Conservation (phyloP, 2,797 vertebrate species). For the Malacoraja senta region DNA sequence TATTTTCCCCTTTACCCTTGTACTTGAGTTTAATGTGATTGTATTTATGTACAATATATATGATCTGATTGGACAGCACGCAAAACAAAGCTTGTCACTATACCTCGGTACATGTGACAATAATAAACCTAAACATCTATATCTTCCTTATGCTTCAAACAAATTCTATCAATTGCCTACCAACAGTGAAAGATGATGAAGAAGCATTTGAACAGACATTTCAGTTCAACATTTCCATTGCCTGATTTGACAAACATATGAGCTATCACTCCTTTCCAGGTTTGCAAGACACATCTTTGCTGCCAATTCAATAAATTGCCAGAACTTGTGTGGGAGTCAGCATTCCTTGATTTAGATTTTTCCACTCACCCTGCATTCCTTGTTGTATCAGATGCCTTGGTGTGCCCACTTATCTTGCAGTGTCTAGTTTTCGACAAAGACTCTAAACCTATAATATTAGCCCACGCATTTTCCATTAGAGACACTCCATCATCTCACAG, state of each 20-base stretch:
- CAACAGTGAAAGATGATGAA: neutral
- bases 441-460: neutral
- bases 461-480: neutral
- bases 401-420: neutral
- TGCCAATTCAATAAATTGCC: neutral
- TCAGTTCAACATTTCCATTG: neutral
- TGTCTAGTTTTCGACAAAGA: neutral
- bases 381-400: neutral
- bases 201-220: neutral
- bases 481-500: too few relatives aligned
- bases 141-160: neutral
- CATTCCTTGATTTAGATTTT: neutral
- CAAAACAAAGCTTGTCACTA: too few relatives aligned
- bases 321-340: neutral
- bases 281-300: neutral
- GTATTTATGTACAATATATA: too few relatives aligned
- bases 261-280: neutral
- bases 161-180: neutral
- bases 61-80: too few relatives aligned
- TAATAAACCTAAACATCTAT: too few relatives aligned
- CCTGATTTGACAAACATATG: neutral
- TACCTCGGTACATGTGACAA: too few relatives aligned
- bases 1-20: too few relatives aligned
- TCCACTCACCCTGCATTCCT: neutral
- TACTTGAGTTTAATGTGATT: too few relatives aligned